Base-by-base conservation (phyloP, 2,888 invertebrate species). In the Pycnomerus fuliginosus region DNA sequence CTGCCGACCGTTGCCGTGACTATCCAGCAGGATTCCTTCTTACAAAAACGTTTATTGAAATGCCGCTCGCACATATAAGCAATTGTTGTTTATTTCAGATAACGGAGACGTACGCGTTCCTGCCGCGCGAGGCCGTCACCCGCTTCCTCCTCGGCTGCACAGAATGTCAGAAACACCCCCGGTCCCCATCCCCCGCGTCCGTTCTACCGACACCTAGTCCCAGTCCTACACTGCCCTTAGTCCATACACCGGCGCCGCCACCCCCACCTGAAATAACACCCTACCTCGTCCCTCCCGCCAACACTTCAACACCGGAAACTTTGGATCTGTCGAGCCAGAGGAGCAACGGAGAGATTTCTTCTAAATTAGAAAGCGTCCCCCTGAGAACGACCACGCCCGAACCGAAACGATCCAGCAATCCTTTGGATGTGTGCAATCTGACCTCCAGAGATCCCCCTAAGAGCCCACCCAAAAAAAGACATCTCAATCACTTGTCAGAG, bases 91-190 rank as follows among this genome's bases (percentile, higher is more conserved):
- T 67, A 67, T 79, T 76, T 44, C 81, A 96, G 96, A 95, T 96
- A 67, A 94, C 95, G 36, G 95, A 96, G 76, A 93, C 91, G 48
- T 96, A 92, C 77, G 93, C 94, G 34, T 96, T 95, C 70, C 79
- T 96, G 60, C 96, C 96, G 2, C 84, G 96, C 43, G 96, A 96
- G 74, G 95, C 96, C 33, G 95, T 96, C 69, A 96, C 96, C 45
- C 85, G 92, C 62, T 96, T 96, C 76, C 84, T 96, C 45, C 85
- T 95, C 72, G 91, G 93, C 62, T 96, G 95, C 72, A 86, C 90
- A 27, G 93, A 94, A 73, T 96, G 96, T 73, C 90, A 90, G 68
- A 83, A 88, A 67, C 82, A 85, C 64, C 84, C 84, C 61, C 79
- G 83, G 69, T 84, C 83, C 53, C 76, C 74, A 35, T 84, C 83